A percentile compares a stretch with the other conserved stretches of the same genome.
Conservation (phyloP, 1,140 invertebrate species). For the Saccostrea echinata region DNA sequence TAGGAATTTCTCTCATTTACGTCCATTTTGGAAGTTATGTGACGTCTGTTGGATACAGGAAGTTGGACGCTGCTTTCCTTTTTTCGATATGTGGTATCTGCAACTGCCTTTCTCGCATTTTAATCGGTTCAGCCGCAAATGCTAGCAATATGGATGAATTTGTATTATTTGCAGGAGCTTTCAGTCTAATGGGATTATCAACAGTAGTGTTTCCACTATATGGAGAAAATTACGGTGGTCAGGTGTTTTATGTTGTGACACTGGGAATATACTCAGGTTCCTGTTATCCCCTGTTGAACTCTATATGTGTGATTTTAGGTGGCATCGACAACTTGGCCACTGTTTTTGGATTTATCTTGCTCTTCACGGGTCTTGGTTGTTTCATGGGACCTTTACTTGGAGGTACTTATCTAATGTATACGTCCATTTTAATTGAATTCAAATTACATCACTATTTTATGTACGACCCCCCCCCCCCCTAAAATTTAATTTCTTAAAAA, state of each 20-base stretch:
- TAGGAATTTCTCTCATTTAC: conserved; percentile 25
- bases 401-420: neutral
- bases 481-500: no score
- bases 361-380: conserved; percentile 40
- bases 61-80: neutral
- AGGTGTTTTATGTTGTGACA: conserved; percentile 25
- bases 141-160: conserved; percentile 34
- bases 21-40: conserved; percentile 29
- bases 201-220: conserved; percentile 40
- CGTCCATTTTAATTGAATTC: no score
- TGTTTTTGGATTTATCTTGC: conserved; percentile 29
- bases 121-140: conserved; percentile 33
- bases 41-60: neutral
- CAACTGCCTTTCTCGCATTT: neutral
- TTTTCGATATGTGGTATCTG: conserved; percentile 7
- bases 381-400: conserved; percentile 34
- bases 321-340: conserved; percentile 39
- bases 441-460: no score
- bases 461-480: no score
- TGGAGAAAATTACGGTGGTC: neutral
- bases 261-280: conserved; percentile 44
- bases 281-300: conserved; percentile 39
- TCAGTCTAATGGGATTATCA: conserved; percentile 8
- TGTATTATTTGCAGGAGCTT: conserved; percentile 43
- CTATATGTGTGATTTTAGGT: conserved; percentile 1